These are phyloP conservation scores for Leptarthrus brevirostris DNA, from an alignment of 2,888 invertebrate genomes.

Conservation along the genomic window DNA sequence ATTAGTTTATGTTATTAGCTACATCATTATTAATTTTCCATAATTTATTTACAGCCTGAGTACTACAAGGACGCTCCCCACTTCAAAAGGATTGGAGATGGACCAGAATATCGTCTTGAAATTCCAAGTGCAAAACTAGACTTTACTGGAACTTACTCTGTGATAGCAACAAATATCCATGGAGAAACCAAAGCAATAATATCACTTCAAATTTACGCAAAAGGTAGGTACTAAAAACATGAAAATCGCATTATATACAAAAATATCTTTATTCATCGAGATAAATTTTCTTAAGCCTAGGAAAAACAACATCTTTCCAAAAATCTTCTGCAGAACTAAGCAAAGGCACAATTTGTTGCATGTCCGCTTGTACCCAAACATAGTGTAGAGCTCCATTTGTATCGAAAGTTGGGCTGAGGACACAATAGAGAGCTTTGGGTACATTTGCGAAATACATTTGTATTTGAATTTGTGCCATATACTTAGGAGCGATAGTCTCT, in stretches of 20 bases:
- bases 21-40: no score
- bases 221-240: conserved; percentile 70
- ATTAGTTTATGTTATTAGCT: no score
- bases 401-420: conserved; percentile 65
- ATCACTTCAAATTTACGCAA: conserved; percentile 86
- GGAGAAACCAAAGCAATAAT: conserved; percentile 89
- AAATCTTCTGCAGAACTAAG: conserved; percentile 64
- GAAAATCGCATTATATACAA: no score
- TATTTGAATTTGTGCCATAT: conserved; percentile 66
- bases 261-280: conserved; percentile 55
- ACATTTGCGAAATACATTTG: conserved; percentile 67
- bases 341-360: conserved; percentile 63
- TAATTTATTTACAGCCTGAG: conserved; percentile 82
- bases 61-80: conserved; percentile 88
- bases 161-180: conserved; percentile 83
- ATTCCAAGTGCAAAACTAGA: conserved; percentile 88
- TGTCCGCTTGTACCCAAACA: conserved; percentile 66
- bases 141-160: conserved; percentile 88
- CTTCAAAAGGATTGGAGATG: conserved; percentile 78
- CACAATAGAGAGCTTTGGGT: conserved; percentile 65
- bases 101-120: conserved; percentile 84
- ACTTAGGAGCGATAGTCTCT: conserved; percentile 65
- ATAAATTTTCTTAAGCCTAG: conserved; percentile 62
- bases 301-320: conserved; percentile 64
- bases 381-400: conserved; percentile 65